Base-by-base conservation (phyloP, 2,797 vertebrate genomes). In the Nannoperca australis region DNA sequence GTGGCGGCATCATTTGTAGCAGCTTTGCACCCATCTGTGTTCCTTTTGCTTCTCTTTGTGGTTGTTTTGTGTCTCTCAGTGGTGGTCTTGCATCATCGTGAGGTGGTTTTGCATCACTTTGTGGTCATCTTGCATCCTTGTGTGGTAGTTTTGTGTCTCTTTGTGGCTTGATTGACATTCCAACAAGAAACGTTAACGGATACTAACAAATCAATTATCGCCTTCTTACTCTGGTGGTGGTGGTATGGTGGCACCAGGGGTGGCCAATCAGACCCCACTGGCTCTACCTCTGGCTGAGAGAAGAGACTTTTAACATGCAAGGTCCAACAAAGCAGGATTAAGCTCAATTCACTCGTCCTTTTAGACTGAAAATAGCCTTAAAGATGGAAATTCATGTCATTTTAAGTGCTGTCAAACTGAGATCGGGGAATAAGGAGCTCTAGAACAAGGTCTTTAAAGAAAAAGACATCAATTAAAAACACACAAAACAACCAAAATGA, bases 301-400 rank as follows among this genome's bases (percentile, higher is more conserved):
- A 36, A 8, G 11, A 68, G 22, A 44, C 53, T 47, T 9, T 24
- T 44, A 42, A 11, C 45, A 53, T 30, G 20, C 1, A 2, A 70
- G 13, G 13, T 59, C 17, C 36, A 40, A 64, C 14, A 40, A 10
- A 34, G 14, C 22, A 63, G 30, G 53, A 61, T 49, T 38, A n/a
- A 70, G n/a, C 18, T 44, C 9, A 63, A 6, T 3, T 68, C 53
- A 20, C 20, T 27, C 44, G 1, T 56, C 14, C 17, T 56, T 24
- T n/a, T 4, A 5, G 17, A 32, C 45, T 32, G 17, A 55, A 7
- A 55, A 10, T 24, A 32, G n/a, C 24, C 50, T 24, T 36, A 53
- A 70, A 64, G 12, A 76, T 59, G 9, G 70, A 15, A 44, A 58
- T 55, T 32, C 5, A n/a, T 53, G 27, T 17, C 7, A 15, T 68